Evolutionary conservation across 2,113 vertebrate genomes (phyloP).

Genomic region (Bos javanicus): DNA sequence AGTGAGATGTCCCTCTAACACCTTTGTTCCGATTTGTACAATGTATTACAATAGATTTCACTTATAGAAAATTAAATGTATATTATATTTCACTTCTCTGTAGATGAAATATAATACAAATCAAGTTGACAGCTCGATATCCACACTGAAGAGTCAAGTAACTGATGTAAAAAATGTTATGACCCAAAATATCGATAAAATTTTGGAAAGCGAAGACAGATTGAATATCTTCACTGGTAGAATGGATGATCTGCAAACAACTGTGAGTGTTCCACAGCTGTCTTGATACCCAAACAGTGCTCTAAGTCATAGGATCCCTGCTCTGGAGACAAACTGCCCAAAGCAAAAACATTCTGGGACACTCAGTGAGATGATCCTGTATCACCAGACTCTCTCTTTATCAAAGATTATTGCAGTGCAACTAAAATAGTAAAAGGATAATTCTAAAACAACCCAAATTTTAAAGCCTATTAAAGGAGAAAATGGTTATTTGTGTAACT

Average conservation of each 20-base stretch:
- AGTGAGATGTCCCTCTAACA: background rate
- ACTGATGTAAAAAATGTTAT: conserved; percentile 88
- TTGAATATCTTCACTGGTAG: conserved; percentile 81
- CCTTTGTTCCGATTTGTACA: background rate
- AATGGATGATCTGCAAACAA: conserved; percentile 81
- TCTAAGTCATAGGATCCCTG: background rate
- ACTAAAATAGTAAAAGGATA: conserved; percentile 18
- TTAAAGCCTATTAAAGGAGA: background rate
- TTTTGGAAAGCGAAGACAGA: conserved; percentile 85
- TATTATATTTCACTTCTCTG: conserved; percentile 12
- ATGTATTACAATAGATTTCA: background rate
- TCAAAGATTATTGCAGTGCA: background rate
- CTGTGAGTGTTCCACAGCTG: conserved; percentile 76
- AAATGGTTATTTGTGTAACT: background rate
- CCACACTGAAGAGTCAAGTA: conserved; percentile 83
- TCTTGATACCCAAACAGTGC: background rate
- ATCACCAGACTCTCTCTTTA: background rate
- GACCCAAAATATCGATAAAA: conserved; percentile 87
- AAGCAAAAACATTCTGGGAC: background rate
- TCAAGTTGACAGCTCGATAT: background rate
- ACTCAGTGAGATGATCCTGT: background rate
- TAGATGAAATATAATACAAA: conserved; percentile 70
- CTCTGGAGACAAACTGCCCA: background rate
- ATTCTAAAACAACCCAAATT: conserved; percentile 6
- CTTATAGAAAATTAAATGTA: conserved; percentile 4